A percentile compares a stretch with the other conserved stretches of the same genome.
These are phyloP conservation scores for Brienomyrus brachyistius DNA, from an alignment of 2,113 vertebrate species.

Conservation along the genomic window DNA sequence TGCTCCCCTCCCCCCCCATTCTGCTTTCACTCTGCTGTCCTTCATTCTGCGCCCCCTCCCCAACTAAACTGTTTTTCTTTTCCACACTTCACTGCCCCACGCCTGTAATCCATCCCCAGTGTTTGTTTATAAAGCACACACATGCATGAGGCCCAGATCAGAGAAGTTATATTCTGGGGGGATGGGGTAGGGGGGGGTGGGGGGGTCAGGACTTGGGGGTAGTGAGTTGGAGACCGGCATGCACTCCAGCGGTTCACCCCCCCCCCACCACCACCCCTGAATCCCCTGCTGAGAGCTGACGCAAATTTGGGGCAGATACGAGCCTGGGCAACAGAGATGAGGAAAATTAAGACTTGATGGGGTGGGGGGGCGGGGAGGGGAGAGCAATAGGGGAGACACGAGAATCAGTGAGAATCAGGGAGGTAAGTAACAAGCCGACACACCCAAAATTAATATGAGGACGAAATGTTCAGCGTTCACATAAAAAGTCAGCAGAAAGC, in stretches of 20 bases:
- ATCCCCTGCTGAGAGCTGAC: not conserved
- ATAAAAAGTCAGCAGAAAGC: not conserved
- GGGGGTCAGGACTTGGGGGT: constrained; percentile 21
- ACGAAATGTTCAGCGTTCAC: not conserved
- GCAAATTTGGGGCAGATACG: not conserved
- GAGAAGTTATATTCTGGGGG: constrained; percentile 28
- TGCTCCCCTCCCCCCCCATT: not conserved
- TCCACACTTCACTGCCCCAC: not conserved
- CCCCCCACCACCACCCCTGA: not conserved
- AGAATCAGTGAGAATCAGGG: constrained; percentile 34
- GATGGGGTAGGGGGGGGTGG: constrained; percentile 34
- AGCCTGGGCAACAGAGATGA: not conserved
- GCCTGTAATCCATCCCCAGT: not conserved
- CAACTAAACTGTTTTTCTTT: not conserved
- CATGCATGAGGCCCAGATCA: constrained; percentile 16
- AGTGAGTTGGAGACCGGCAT: not conserved
- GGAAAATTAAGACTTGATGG: not conserved
- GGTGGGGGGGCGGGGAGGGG: too few relatives aligned
- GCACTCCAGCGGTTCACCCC: not conserved
- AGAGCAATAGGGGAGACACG: constrained; percentile 28
- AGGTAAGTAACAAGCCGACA: constrained; percentile 21
- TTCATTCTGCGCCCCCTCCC: not conserved
- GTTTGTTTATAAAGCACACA: constrained; percentile 38
- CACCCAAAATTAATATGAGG: constrained; percentile 14
- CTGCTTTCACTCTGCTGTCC: not conserved